These are phyloP conservation scores for Hirudinaria manillensis DNA, from an alignment of 2,888 invertebrate genomes.

Conservation along the genomic window DNA sequence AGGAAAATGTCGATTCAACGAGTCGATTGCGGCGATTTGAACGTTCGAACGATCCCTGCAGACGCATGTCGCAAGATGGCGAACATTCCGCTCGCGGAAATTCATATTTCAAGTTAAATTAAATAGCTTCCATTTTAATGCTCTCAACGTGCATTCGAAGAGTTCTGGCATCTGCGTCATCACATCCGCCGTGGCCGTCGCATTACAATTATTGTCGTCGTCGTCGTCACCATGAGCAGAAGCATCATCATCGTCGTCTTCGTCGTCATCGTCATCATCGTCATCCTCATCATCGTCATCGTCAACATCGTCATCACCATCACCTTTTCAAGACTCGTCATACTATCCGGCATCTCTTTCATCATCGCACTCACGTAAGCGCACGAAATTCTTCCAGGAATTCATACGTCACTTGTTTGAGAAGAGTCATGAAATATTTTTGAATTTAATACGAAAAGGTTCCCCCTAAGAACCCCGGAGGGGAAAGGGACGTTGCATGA, in stretches of 20 bases:
- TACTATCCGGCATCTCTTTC: slow-evolving; percentile 18
- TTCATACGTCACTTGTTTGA: slow-evolving; percentile 4
- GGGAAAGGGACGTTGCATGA: no score
- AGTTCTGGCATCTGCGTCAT: no score
- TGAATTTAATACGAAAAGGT: not conserved
- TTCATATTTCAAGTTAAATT: no score
- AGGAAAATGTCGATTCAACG: no score
- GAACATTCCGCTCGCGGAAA: no score
- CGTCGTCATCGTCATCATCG: slow-evolving; percentile 27
- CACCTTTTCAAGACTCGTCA: not conserved
- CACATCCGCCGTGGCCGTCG: no score
- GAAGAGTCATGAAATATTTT: not conserved
- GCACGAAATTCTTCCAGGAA: not conserved
- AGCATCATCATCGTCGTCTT: slow-evolving; percentile 21
- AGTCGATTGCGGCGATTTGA: no score
- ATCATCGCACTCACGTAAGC: slow-evolving; percentile 2
- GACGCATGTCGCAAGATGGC: no score
- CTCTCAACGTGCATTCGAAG: no score
- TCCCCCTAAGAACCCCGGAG: not conserved
- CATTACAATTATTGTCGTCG: not conserved
- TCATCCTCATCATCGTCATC: slow-evolving; percentile 23
- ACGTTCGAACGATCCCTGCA: no score
- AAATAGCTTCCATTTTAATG: no score
- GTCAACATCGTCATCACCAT: slow-evolving; percentile 22
- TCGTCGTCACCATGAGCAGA: not conserved